Base-by-base conservation (phyloP, 2,888 invertebrate genomes). In the Oxytorus armatus region DNA sequence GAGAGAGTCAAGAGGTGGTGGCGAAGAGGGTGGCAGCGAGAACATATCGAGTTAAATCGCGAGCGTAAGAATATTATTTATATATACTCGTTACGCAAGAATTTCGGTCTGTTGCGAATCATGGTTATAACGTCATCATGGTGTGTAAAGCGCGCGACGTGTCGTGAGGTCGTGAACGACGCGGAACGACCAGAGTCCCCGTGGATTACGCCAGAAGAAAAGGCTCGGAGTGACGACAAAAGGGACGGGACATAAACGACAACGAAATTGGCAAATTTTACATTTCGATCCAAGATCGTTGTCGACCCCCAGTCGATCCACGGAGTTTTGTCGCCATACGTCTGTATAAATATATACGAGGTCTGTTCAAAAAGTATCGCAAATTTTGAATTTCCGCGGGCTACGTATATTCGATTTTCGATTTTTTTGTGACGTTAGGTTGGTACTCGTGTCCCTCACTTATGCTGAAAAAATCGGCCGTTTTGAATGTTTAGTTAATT, bases 91-190 rank as follows among this genome's bases (percentile, higher is more conserved):
- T 80, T 80, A 47, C 59, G 72, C 63, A 77, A 76, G 72, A 76
- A 80, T 77, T 80, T 76, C 53, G 33, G 75, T 65, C 5, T 63
- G 39, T 74, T 69, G 63, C 39, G 53, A 63, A 68, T 73, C 68
- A 33, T 70, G 55, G 18, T 63, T 55, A 29, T 16, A 74, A 55
- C 68, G 70, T 70, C 70, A 47, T 53, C 66, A 66, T 18, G 44
- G 49, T 25, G 11, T 36, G 36, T 33, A 59, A 49, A 18, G 55
- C 39, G 14, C 39, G 11, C 39, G 76, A 63, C 25, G 57, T 63
- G 69, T 65, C 79, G 69, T 69, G 75, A 79, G 79, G 66, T 79
- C 79, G 75, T 66, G 66, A 55, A 69, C 42, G 55, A 42, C 8
- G 11, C 33, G 16, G 33, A 7, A 44, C 36, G 59, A 61, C 73